phyloP scores from a whole-genome alignment of 1,140 invertebrate species.

The Argopecten irradians region DNA sequence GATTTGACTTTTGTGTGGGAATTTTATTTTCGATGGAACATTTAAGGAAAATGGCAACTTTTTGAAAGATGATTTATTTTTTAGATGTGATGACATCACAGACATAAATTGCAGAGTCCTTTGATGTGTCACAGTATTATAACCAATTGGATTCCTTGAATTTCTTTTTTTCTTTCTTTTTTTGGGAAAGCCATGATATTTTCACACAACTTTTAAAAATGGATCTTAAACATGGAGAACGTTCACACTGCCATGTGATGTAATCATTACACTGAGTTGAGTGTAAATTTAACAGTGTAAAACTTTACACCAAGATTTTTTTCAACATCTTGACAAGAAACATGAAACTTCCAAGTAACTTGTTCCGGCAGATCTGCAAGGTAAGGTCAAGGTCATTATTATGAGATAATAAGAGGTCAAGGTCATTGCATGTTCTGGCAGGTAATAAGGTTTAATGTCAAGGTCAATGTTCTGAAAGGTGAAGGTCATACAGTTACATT shows the following conservation, averaged over 20 bases:
- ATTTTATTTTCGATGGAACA: not conserved
- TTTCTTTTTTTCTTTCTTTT: not conserved
- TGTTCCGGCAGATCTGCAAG: conserved; percentile 20
- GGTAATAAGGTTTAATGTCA: not conserved
- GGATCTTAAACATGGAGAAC: not conserved
- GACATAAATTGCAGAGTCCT: not conserved
- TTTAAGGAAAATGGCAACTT: not conserved
- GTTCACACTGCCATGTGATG: not conserved
- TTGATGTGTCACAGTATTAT: not conserved
- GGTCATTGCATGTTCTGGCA: not conserved
- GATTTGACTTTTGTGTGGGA: not conserved
- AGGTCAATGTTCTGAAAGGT: not conserved
- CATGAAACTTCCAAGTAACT: conserved; percentile 21
- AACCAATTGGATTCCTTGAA: not conserved
- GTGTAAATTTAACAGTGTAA: not conserved
- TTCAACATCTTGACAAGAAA: conserved; percentile 14
- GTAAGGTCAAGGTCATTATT: not conserved
- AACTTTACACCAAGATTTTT: not conserved
- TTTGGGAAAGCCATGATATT: not conserved
- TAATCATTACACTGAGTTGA: not conserved
- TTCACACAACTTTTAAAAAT: not conserved
- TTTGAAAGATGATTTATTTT: not conserved
- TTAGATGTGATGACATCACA: conserved; percentile 10
- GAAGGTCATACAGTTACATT: not conserved
- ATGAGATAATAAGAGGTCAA: not conserved